These are phyloP conservation scores for Lagopus muta DNA, from an alignment of 2,113 vertebrate species.

Conservation along the genomic window DNA sequence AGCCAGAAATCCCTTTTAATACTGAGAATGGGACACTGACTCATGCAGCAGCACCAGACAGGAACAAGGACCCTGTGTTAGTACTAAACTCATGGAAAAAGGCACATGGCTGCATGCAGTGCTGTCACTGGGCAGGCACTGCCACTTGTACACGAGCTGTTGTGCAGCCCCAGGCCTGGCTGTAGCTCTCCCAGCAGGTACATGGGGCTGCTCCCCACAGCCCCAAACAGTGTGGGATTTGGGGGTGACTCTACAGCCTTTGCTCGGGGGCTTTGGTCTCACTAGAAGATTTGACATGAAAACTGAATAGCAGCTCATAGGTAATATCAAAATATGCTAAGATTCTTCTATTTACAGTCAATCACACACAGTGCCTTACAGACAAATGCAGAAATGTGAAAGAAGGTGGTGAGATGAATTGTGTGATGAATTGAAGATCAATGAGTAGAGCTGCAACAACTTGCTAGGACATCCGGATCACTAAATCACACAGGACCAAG, in stretches of 20 bases:
- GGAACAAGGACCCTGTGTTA: neutral
- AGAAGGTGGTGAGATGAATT: neutral
- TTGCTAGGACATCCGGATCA: neutral
- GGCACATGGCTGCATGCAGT: fast-evolving
- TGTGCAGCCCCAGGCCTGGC: neutral
- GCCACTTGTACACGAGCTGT: neutral
- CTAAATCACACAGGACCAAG: neutral
- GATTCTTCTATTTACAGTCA: neutral
- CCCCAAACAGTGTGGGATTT: neutral
- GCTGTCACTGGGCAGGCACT: fast-evolving
- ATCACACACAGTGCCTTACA: neutral
- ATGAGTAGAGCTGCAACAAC: neutral
- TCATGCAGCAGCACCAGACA: neutral
- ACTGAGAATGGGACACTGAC: fast-evolving
- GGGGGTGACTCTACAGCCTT: neutral
- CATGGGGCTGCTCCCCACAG: neutral
- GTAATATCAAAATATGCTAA: neutral
- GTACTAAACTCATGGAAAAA: fast-evolving
- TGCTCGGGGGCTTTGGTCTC: neutral
- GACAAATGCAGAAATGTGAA: neutral
- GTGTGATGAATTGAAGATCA: neutral
- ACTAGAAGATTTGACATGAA: neutral
- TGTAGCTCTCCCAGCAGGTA: neutral
- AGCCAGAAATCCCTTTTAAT: neutral
- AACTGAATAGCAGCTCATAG: neutral